These are phyloP conservation scores for Leuciscus waleckii DNA, from an alignment of 2,797 vertebrate genomes.

Conservation along the genomic window DNA sequence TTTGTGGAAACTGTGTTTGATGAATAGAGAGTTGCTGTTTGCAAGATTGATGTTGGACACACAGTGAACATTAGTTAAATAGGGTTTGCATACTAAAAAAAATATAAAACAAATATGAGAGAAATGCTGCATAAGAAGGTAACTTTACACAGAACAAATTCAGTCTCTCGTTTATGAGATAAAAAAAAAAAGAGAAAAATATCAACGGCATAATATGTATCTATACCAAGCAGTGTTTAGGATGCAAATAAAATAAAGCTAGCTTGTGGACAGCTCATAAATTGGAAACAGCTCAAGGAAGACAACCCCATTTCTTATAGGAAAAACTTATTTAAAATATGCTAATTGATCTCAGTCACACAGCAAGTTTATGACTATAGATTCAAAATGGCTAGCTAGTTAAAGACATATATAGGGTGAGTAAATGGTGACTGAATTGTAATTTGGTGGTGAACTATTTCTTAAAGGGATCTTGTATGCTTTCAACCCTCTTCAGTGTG, in stretches of 20 bases:
- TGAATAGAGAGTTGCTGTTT: background rate
- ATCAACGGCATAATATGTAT: background rate
- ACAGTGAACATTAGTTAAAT: conserved; percentile 9
- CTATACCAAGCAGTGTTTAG: background rate
- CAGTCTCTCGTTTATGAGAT: background rate
- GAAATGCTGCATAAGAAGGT: background rate
- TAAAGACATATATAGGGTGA: background rate
- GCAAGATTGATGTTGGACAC: background rate
- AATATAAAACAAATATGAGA: background rate
- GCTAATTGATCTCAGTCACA: background rate
- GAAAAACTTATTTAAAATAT: background rate
- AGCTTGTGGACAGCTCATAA: background rate
- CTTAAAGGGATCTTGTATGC: background rate
- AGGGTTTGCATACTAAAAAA: background rate
- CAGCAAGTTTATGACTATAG: background rate
- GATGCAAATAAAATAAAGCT: background rate
- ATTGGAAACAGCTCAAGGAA: conserved; percentile 11
- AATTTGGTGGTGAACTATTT: background rate
- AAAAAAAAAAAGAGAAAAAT: background rate
- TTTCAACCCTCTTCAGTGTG: background rate
- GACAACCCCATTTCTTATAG: background rate
- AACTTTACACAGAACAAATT: background rate
- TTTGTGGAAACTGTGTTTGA: background rate
- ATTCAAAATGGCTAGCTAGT: conserved; percentile 1
- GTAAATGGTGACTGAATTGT: background rate